A percentile compares a stretch with the other conserved stretches of the same genome.
These are phyloP conservation scores for Cichladusa arquata DNA, from an alignment of 2,113 vertebrate species.

Conservation along the genomic window DNA sequence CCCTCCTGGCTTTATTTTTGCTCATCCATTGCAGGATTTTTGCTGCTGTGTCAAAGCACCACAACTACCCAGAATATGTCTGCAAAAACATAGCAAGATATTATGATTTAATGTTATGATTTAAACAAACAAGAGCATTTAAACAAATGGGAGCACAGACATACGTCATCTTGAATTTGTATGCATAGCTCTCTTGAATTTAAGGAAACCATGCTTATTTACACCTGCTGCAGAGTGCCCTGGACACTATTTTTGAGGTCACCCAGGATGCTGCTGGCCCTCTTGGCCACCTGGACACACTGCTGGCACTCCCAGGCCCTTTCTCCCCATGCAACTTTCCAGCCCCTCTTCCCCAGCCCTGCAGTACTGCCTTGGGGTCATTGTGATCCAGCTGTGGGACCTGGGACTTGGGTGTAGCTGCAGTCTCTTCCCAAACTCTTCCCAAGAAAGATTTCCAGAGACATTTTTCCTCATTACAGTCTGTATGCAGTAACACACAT, in stretches of 20 bases:
- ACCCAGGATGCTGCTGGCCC: neutral
- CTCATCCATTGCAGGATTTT: neutral
- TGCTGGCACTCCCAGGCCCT: neutral
- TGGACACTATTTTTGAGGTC: neutral
- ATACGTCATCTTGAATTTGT: neutral
- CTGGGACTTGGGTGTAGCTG: neutral
- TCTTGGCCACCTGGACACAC: neutral
- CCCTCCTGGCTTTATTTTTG: neutral
- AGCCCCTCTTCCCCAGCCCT: neutral
- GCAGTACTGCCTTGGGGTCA: accelerated
- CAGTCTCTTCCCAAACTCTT: neutral
- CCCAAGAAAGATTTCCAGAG: neutral
- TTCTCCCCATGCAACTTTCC: neutral
- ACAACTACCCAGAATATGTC: neutral
- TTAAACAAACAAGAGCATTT: neutral
- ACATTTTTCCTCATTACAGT: neutral
- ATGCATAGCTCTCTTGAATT: neutral
- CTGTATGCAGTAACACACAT: neutral
- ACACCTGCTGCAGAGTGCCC: neutral
- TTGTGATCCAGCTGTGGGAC: accelerated
- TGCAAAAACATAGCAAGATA: neutral
- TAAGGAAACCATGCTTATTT: neutral
- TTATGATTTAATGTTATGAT: neutral
- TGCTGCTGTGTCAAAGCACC: neutral
- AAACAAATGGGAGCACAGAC: neutral